These are phyloP conservation scores for Metaphire vulgaris DNA, from an alignment of 1,140 invertebrate genomes.

Conservation along the genomic window DNA sequence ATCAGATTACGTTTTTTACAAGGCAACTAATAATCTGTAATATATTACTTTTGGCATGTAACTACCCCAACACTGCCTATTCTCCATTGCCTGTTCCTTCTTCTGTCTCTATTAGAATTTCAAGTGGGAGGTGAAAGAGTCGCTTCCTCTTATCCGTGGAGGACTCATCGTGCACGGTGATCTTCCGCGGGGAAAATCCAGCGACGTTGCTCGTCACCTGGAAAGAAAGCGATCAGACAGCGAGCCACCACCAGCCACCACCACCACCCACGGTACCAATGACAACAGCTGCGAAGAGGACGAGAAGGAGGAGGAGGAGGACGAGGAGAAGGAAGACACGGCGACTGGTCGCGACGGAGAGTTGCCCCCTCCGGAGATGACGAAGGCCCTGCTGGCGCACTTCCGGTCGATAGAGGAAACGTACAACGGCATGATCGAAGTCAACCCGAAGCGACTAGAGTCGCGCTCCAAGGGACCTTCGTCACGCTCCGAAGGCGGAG, in stretches of 20 bases:
- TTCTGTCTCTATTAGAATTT: too few relatives aligned
- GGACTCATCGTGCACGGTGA: not conserved
- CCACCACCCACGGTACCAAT: slow-evolving; percentile 2
- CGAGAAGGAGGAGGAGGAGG: not conserved
- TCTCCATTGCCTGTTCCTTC: too few relatives aligned
- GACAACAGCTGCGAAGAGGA: not conserved
- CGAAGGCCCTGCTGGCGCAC: slow-evolving; percentile 12
- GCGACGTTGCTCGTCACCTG: not conserved
- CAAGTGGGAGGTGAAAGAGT: slow-evolving; percentile 23
- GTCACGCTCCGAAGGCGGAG: not conserved
- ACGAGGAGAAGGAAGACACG: not conserved
- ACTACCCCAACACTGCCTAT: too few relatives aligned
- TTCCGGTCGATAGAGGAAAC: slow-evolving; percentile 13
- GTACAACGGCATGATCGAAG: not conserved
- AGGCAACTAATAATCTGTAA: too few relatives aligned
- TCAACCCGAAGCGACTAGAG: not conserved
- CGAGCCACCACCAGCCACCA: not conserved
- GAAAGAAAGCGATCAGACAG: not conserved
- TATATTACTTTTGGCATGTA: too few relatives aligned
- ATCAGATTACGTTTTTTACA: too few relatives aligned
- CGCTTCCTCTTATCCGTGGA: not conserved
- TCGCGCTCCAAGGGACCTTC: not conserved
- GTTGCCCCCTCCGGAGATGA: slow-evolving; percentile 15
- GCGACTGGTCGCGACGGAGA: not conserved
- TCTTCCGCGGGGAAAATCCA: not conserved